These are phyloP conservation scores for Rhopalosiphum maidis DNA, from an alignment of 1,140 invertebrate species.

Conservation along the genomic window DNA sequence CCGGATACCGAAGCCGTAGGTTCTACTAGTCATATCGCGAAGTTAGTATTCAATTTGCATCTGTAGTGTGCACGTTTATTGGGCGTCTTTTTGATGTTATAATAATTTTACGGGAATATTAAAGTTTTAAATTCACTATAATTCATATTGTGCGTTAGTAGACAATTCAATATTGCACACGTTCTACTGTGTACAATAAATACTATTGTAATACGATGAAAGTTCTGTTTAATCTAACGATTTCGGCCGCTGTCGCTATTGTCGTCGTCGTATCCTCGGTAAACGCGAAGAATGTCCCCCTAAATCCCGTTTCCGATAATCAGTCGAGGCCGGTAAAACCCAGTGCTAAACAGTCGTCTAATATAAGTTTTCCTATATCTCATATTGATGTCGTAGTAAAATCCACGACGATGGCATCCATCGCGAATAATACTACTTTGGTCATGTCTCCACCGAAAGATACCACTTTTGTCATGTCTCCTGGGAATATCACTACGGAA, in stretches of 20 bases:
- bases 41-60: neutral
- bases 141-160: neutral
- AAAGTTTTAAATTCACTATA: neutral
- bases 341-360: neutral
- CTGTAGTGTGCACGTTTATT: neutral
- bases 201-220: neutral
- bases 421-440: no score
- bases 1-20: neutral
- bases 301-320: neutral
- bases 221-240: neutral
- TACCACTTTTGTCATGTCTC: no score
- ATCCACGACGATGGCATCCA: no score
- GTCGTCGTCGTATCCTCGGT: neutral
- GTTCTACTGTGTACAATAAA: no score
- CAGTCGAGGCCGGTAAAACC: neutral
- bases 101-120: neutral
- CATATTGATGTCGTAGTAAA: neutral
- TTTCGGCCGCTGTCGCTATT: neutral
- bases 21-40: neutral
- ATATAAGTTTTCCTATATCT: neutral
- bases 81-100: neutral
- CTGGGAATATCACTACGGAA: no score
- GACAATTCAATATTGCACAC: neutral
- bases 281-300: neutral
- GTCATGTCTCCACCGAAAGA: no score